Evolutionary conservation across 2,113 vertebrate genomes (phyloP), one percentile per base, ranked within the genome.

Genomic region (Hirundichthys speculiger): DNA sequence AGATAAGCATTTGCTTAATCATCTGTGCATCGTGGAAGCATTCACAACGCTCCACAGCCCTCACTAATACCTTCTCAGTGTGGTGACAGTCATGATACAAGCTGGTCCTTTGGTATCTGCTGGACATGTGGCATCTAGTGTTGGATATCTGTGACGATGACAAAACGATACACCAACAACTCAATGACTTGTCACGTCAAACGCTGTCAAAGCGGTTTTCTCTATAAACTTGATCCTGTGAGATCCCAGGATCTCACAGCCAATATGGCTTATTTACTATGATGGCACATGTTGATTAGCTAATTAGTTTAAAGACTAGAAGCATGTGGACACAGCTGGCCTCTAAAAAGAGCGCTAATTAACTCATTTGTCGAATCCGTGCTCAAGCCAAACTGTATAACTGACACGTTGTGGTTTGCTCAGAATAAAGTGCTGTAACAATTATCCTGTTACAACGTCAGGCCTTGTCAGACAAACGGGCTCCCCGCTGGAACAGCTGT

Each of bases 301-400:
- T 62, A 62, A 62, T 63, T 48, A 70, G 8, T 41, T 54, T 54
- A 55, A 53, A 4, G 41, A 69, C 30, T 47, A 58, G 24, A 52
- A 54, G 21, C 46, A 50, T 7, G 21, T 40, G 45, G 30, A 21
- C 16, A 49, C 40, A 51, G 39, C 56, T 25, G 13, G 48, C 19
- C 48, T 49, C 34, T 48, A 49, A 71, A 49, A 71, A 49, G 38
- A 34, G 22, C 18, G 8, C 30, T 24, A 56, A 57, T 57, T 55
- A 64, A 49, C 53, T 73, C 39, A 45, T 58, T 73, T 8, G 48
- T 58, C 46, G 20, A 20, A 50, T 64, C 39, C 39, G 20, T 21
- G 13, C 16, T 64, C 25, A 51, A 18, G 51, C 39, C 52, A 51
- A 72, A 64, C 15, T 27, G 27, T 64, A 52, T 25, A 56, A 54